Evolutionary conservation across 2,888 invertebrate genomes (phyloP).

Genomic region (Polymixis flavicincta): DNA sequence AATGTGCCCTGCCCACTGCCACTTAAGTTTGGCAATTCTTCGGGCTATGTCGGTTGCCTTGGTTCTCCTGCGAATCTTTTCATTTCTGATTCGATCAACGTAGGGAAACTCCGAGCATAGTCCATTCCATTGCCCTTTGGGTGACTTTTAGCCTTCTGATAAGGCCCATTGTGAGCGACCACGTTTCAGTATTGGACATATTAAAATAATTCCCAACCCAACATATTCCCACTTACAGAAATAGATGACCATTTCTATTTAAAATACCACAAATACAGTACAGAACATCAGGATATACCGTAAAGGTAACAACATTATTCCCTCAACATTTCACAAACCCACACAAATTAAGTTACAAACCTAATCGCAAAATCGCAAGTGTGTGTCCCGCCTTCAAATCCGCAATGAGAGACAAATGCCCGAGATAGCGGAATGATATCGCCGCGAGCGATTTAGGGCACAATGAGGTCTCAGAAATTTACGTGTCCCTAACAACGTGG

Average conservation of each 20-base stretch:
- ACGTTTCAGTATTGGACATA: too few relatives aligned
- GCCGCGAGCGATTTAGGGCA: conserved; percentile 78
- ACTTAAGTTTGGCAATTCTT: too few relatives aligned
- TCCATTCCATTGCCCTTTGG: too few relatives aligned
- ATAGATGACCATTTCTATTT: background rate
- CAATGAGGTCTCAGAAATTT: conserved; percentile 77
- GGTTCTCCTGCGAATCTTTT: too few relatives aligned
- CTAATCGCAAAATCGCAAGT: conserved; percentile 45
- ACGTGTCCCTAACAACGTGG: conserved; percentile 54
- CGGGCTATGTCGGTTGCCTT: too few relatives aligned
- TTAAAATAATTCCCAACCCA: background rate
- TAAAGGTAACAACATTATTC: background rate
- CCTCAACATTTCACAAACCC: conserved; percentile 29
- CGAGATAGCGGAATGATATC: conserved; percentile 81
- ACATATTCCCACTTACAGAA: too few relatives aligned
- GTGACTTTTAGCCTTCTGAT: too few relatives aligned
- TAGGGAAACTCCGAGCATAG: too few relatives aligned
- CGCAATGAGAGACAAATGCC: conserved; percentile 82
- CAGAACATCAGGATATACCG: background rate
- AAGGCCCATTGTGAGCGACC: too few relatives aligned
- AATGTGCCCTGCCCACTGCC: too few relatives aligned
- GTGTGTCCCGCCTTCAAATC: conserved; percentile 71
- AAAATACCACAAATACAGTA: background rate
- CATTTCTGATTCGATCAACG: too few relatives aligned
- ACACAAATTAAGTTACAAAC: conserved; percentile 50